These are phyloP conservation scores for Falco cherrug DNA, from an alignment of 2,797 vertebrate genomes.

Conservation along the genomic window DNA sequence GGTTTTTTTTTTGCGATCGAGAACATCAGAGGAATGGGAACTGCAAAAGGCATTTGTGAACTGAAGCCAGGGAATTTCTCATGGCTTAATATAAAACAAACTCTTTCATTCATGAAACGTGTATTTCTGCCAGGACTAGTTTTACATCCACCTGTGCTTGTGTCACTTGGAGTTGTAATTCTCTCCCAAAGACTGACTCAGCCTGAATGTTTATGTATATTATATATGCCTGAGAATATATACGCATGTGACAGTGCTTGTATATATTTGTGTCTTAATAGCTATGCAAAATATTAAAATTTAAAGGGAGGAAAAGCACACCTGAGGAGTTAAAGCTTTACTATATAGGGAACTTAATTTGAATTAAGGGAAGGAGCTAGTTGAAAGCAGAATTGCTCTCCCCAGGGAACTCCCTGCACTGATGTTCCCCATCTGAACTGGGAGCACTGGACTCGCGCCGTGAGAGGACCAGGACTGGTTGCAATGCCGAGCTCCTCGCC, in stretches of 20 bases:
- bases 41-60: not conserved
- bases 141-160: not conserved
- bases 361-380: not conserved
- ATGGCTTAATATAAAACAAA: not conserved
- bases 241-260: rapidly evolving
- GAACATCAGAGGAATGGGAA: not conserved
- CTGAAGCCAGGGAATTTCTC: not conserved
- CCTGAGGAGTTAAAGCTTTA: not conserved
- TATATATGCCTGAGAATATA: not conserved
- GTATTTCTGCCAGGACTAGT: not conserved
- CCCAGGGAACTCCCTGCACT: rapidly evolving
- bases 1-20: rapidly evolving
- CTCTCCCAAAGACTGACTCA: not conserved
- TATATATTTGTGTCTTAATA: rapidly evolving
- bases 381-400: not conserved
- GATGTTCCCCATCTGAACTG: rapidly evolving
- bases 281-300: not conserved
- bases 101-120: not conserved
- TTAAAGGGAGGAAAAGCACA: not conserved
- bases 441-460: rapidly evolving
- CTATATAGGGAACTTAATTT: not conserved
- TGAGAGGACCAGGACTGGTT: not conserved
- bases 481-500: rapidly evolving
- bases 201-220: rapidly evolving
- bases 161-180: not conserved